Percentiles rank a stretch among this genome's conserved stretches.
These are phyloP conservation scores for Cebus imitator DNA, from an alignment of 2,113 vertebrate species.

Conservation along the genomic window DNA sequence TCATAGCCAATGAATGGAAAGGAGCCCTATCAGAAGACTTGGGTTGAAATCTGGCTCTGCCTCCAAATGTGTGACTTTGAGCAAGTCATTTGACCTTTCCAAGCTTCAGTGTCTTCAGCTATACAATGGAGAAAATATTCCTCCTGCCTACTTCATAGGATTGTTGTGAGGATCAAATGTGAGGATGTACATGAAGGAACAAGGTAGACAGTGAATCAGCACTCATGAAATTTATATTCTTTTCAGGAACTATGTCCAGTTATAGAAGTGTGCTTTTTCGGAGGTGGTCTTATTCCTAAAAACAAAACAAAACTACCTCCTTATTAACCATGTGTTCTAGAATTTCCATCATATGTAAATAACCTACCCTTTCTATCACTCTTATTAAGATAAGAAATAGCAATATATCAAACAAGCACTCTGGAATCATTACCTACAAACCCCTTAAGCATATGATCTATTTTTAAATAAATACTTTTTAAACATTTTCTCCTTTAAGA, in stretches of 20 bases:
- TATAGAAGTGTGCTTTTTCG: not conserved
- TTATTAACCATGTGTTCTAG: not conserved
- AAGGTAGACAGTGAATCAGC: not conserved
- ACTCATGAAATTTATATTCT: not conserved
- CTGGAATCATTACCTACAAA: not conserved
- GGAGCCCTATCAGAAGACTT: not conserved
- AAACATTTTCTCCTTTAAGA: conserved; percentile 7
- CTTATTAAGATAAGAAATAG: not conserved
- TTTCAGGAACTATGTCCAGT: not conserved
- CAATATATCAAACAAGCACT: not conserved
- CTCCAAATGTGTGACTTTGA: not conserved
- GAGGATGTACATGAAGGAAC: not conserved
- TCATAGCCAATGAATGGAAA: not conserved
- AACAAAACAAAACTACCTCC: not conserved
- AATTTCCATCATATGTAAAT: not conserved
- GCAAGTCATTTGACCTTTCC: not conserved
- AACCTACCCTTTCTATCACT: not conserved
- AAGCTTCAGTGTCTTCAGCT: not conserved
- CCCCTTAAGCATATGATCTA: not conserved
- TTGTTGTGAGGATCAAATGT: not conserved
- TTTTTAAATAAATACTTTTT: conserved; percentile 52
- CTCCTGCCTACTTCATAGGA: not conserved
- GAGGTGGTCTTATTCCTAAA: not conserved
- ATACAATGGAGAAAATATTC: not conserved
- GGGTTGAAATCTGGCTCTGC: not conserved